Evolutionary conservation across 2,113 vertebrate genomes (phyloP), one percentile per base, ranked within the genome.

Genomic region (Todiramphus chloris): DNA sequence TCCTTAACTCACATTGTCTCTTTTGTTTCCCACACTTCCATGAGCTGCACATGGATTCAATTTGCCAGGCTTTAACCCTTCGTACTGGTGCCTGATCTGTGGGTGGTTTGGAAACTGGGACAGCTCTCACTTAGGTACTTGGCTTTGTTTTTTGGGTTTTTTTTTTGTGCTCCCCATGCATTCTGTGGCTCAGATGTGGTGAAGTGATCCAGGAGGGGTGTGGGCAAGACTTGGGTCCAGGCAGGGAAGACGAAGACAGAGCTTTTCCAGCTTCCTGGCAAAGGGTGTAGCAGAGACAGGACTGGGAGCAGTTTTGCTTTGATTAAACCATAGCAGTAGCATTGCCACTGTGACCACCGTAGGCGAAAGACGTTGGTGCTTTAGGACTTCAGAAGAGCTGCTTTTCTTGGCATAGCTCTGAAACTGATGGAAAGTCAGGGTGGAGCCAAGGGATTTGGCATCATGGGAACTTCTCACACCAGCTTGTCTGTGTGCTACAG

Each of bases 1-100:
- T 91, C 95, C 95, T 94, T 95, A 95, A 89, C 78, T 95, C 87
- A 84, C 96, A 89, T 97, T 92, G 95, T 96, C 92, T 85, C 89
- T 94, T 95, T 94, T 96, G 96, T 96, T 94, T 96, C 87, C 92
- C 93, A 93, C 87, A 87, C 77, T 94, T 82, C 25, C 91, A 66
- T 25, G 89, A 91, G 90, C 94, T 94, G 91, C 83, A 89, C 89
- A 91, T 58, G 87, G 91, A 85, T 92, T 95, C 83, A 46, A 5
- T 92, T 94, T 95, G 81, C 73, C 66, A 55, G 1, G 78, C 89
- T 93, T 93, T 96, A 95, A 94, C 89, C 87, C 96, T 95, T 82
- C 68, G 84, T 24, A 59, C 73, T 58, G 73, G 21, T 93, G 79
- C 80, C 76, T 56, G 60, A 9, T 70, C 82, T 7, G 12, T 60